Conservation (phyloP, 2,113 vertebrate species). For the Campylomormyrus numenius region DNA sequence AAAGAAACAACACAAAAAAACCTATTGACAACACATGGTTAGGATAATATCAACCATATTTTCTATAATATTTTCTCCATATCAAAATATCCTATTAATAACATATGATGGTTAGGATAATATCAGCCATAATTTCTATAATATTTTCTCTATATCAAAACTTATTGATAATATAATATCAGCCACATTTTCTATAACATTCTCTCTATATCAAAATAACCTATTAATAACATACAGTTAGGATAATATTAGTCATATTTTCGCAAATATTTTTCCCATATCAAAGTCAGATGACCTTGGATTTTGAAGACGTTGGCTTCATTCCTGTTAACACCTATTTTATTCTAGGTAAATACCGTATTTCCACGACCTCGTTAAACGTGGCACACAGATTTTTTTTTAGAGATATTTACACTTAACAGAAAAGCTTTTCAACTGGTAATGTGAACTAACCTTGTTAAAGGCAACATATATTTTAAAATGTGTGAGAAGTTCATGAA, state of each 20-base stretch:
- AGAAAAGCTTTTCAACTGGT: conserved; percentile 9
- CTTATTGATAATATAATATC: background rate
- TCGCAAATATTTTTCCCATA: background rate
- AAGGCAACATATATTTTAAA: background rate
- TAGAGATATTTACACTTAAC: background rate
- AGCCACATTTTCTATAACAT: background rate
- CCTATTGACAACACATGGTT: background rate
- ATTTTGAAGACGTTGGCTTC: background rate
- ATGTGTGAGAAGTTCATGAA: background rate
- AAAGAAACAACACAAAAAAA: background rate
- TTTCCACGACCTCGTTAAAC: background rate
- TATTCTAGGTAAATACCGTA: background rate
- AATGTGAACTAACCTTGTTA: conserved; percentile 8
- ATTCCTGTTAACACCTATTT: background rate
- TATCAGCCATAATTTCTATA: background rate
- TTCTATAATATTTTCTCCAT: background rate
- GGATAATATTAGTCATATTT: background rate
- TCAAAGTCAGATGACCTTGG: background rate
- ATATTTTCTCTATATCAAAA: background rate
- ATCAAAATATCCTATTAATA: background rate
- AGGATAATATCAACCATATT: background rate
- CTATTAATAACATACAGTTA: background rate
- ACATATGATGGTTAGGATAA: background rate
- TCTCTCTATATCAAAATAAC: background rate
- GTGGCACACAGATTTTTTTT: background rate